Evolutionary conservation across 1,140 invertebrate species (phyloP), one percentile per base, ranked within the genome.

Genomic region (Diploscapter pachys): DNA sequence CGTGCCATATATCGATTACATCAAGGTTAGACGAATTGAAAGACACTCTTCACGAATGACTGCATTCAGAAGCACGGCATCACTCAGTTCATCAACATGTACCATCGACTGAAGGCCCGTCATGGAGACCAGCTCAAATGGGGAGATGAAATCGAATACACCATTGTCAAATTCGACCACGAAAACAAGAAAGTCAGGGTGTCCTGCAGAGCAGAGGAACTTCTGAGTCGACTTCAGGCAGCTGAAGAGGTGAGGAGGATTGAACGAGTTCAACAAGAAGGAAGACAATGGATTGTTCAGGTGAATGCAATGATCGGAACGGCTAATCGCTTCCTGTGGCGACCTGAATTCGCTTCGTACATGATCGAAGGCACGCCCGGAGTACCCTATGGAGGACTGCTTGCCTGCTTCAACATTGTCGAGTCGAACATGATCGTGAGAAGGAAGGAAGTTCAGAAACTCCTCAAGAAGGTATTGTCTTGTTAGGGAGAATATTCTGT

Each of bases 281-380:
- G 31, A 31, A 31, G 31, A 31, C 31, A 31, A 31, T 31, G 31
- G 31, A 31, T 31, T 31, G 31, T 31, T 31, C 31, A 31, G 31
- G 92, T 96, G 86, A 85, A 87, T 50, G 89, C 89, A 71, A 89
- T 94, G 88, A 92, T 93, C 76, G 88, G 90, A 91, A 93, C 76
- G 5, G 82, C 86, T 13, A 83, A 84, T 65, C 54, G 73, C 5
- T 94, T 92, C 3, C 86, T 96, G 31, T 99, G 96, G 96, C 89
- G 94, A 67, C 96, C 96, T 13, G 96, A 99, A 88, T 99, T 96
- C 89, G 96, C 93, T 51, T 91, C 93, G 64, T 99, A 99, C 83
- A 98, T 99, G 96, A 90, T 99, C 65, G 97, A 99, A 89, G 96
- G 96, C 13, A 99, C 96, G 2, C 97, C 97, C n/a, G 96, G 96